A percentile compares a stretch with the other conserved stretches of the same genome.
Conservation (phyloP, 2,113 vertebrate species). For the Istiophorus platypterus region DNA sequence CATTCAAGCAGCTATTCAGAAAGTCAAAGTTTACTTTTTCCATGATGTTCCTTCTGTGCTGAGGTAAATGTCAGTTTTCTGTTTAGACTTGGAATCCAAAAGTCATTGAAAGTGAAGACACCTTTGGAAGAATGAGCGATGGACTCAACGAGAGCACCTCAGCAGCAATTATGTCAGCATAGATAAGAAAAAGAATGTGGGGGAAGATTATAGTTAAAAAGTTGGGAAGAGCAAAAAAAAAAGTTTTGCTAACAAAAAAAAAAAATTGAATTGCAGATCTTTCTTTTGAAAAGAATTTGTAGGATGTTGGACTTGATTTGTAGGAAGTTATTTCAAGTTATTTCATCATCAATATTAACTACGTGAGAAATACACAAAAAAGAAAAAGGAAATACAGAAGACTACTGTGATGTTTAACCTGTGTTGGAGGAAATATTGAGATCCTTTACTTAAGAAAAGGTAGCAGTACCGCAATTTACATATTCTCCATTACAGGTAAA, state of each 20-base stretch:
- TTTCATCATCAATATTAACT: neutral
- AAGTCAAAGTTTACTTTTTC: constrained; percentile 33
- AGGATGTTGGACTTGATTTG: neutral
- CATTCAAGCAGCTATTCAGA: constrained; percentile 24
- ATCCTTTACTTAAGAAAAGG: neutral
- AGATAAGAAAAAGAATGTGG: constrained; percentile 28
- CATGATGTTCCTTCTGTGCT: neutral
- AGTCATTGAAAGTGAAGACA: constrained; percentile 22
- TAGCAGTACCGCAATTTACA: neutral
- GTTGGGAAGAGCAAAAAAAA: constrained; percentile 14
- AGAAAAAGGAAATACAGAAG: neutral
- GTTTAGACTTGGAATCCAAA: constrained; percentile 36
- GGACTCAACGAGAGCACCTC: constrained; percentile 36
- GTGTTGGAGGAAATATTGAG: neutral
- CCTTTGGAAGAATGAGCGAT: constrained; percentile 37
- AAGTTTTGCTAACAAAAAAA: constrained; percentile 37
- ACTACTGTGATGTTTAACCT: neutral
- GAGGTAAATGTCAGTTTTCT: constrained; percentile 39
- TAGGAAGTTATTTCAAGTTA: neutral
- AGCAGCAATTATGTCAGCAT: constrained; percentile 50
- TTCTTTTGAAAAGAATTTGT: constrained; percentile 7
- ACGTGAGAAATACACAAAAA: neutral
- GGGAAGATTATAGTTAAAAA: constrained; percentile 30
- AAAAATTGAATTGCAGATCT: neutral
- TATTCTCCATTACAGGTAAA: no score